Evolutionary conservation across 2,113 vertebrate genomes (phyloP), one percentile per base, ranked within the genome.

Genomic region (Actenoides lindsayi): DNA sequence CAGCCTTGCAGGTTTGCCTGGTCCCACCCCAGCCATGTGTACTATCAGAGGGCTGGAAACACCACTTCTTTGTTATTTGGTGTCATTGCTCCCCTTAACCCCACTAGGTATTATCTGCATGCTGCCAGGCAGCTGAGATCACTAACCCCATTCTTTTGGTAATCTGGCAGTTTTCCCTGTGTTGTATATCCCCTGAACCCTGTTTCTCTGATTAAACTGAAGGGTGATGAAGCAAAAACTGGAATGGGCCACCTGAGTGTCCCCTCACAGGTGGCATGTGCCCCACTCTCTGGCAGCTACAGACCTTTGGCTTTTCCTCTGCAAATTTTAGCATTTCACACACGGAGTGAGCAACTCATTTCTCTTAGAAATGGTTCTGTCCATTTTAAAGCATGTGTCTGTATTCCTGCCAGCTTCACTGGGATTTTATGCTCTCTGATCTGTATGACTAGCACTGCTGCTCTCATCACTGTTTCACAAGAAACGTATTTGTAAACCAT

Each of bases 241-340:
- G 6, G 24, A 20, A 28, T 0, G 3, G 11, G 17, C 3, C 20
- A 67, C 13, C 10, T 20, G 42, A 71, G 19, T 2, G 5, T 56
- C 27, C 31, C 23, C 48, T 83, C 2, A 7, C 54, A 82, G 56
- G 35, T 3, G 2, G 21, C 10, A 11, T 37, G 37, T 28, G 21
- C 21, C 42, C 17, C 70, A 9, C 23, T 11, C 7, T 25, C 15
- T 20, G 39, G 2, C 39, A 79, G 24, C 33, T 71, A 33, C 48
- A 76, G 53, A n/a, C 19, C 5, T 87, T 39, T 39, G 30, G 5
- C 8, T 63, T 78, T 80, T 73, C 23, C 18, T 69, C 39, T 69
- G 9, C 13, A 73, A 65, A 15, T 35, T 59, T 53, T 64, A 90
- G 9, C 35, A 20, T 62, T 86, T 83, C 37, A 24, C 19, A 48